Evolutionary conservation across 2,797 vertebrate genomes (phyloP).

Genomic region (Squalus acanthias): DNA sequence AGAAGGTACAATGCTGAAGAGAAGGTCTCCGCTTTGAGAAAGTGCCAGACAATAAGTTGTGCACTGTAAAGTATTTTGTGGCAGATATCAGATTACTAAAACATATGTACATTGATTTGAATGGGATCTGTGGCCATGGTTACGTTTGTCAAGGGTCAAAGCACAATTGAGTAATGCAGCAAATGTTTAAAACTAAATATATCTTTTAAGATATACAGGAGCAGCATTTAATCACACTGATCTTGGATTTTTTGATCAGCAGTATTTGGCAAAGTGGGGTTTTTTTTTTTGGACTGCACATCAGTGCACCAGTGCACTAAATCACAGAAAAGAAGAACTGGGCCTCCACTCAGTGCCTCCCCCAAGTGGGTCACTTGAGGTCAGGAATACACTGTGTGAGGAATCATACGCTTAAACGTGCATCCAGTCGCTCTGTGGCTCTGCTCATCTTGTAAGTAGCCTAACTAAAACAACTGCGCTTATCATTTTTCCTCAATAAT

Average conservation of each 20-base stretch:
- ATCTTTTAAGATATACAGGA: too few species aligned
- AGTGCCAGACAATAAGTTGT: background rate
- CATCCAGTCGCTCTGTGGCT: background rate
- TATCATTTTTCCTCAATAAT: background rate
- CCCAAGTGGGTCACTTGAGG: too few species aligned
- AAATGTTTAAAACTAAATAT: background rate
- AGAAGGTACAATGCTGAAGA: background rate
- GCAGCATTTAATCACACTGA: background rate
- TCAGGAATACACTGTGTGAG: background rate
- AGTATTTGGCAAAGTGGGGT: too few species aligned
- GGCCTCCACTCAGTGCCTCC: background rate
- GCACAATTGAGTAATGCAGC: background rate
- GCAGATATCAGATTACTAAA: background rate
- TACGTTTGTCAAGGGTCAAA: background rate
- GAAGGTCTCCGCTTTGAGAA: background rate
- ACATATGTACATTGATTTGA: background rate
- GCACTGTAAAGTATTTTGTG: background rate
- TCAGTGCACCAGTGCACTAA: background rate
- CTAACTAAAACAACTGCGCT: background rate
- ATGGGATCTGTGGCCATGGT: background rate
- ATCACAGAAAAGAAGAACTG: background rate
- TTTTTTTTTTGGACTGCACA: background rate
- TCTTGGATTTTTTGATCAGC: background rate
- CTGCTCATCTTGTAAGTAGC: background rate
- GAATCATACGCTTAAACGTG: slow-evolving; percentile 6